Evolutionary conservation across 1,140 invertebrate species (phyloP), one percentile per base, ranked within the genome.

Genomic region (Pomacea maculata): DNA sequence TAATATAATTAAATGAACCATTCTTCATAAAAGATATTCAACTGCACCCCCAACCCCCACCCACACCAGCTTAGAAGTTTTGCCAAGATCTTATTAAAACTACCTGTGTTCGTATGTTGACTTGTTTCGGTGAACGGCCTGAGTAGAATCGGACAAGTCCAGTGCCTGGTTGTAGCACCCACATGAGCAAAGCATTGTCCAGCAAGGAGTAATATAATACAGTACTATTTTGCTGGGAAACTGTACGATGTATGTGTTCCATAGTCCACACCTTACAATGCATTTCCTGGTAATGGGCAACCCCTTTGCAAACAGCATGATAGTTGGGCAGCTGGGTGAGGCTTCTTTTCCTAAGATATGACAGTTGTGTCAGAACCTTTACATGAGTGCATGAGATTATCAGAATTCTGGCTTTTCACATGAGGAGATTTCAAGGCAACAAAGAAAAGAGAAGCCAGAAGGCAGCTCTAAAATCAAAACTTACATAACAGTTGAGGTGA

Each of bases 131-230:
- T 21, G 87, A 55, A 68, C 80, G 85, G 14, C 81, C 80, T 25
- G 84, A 80, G 82, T 89, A 90, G 79, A 89, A 90, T 15, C 89
- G 71, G 21, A 85, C 84, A 21, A 90, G 52, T 5, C 88, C 89
- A 19, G 79, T 76, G 57, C 83, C 88, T 52, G 90, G 90, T 70
- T 86, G 84, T 15, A 91, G 80, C 45, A 90, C 86, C 90, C 90
- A 91, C 34, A 89, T 68, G 45, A 91, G 80, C 57, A 89, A 75
- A n/a, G 81, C 34, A 21, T 83, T 73, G 12, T 85, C 82, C 52
- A 90, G 76, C 25, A 91, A 71, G 14, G 86, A 87, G 80, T 89
- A 91, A 78, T 87, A 91, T 61, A 91, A 55, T 8, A 91, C 85
- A 7, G 86, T 87, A 29, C 85, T 86, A 82, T 86, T 89, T 80